Evolutionary conservation across 2,797 vertebrate genomes (phyloP).

Genomic region (Liparis tanakae): DNA sequence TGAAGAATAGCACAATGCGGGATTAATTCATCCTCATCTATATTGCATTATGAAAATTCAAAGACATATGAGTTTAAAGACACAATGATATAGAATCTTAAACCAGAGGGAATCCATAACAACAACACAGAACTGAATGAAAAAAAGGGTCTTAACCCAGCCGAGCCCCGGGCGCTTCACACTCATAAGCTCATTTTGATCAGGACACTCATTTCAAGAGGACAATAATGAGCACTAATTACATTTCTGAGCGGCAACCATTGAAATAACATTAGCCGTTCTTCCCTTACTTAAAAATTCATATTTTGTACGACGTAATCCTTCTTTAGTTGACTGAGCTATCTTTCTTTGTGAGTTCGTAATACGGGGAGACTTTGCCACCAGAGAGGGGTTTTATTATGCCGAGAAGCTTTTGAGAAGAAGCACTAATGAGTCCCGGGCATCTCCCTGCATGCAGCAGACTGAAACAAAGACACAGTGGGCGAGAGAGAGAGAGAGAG

Average conservation of each 20-base stretch:
- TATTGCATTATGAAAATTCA: constrained; percentile 11
- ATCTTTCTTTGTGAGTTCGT: constrained; percentile 27
- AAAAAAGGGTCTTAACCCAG: constrained; percentile 19
- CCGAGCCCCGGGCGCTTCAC: constrained; percentile 41
- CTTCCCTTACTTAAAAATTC: constrained; percentile 50
- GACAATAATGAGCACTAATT: constrained; percentile 62
- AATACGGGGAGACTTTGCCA: constrained; percentile 20
- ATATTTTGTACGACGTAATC: constrained; percentile 37
- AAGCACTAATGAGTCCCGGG: constrained; percentile 5
- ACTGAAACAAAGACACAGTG: neutral
- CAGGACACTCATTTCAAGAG: constrained; percentile 56
- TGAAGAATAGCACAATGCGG: constrained; percentile 5
- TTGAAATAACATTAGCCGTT: constrained; percentile 48
- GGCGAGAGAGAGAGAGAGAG: neutral
- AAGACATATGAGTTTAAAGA: too few species aligned
- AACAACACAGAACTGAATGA: neutral
- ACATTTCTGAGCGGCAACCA: constrained; percentile 51
- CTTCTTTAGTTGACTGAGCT: constrained; percentile 30
- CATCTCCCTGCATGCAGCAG: constrained; percentile 22
- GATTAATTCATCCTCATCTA: constrained; percentile 30
- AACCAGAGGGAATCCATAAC: constrained; percentile 1
- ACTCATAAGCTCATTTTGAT: constrained; percentile 56
- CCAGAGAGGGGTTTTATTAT: constrained; percentile 25
- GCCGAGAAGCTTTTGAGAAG: constrained; percentile 23
- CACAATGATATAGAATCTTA: neutral